Evolutionary conservation across 1,140 invertebrate genomes (phyloP).

Genomic region (Tetramorium parvispinum): DNA sequence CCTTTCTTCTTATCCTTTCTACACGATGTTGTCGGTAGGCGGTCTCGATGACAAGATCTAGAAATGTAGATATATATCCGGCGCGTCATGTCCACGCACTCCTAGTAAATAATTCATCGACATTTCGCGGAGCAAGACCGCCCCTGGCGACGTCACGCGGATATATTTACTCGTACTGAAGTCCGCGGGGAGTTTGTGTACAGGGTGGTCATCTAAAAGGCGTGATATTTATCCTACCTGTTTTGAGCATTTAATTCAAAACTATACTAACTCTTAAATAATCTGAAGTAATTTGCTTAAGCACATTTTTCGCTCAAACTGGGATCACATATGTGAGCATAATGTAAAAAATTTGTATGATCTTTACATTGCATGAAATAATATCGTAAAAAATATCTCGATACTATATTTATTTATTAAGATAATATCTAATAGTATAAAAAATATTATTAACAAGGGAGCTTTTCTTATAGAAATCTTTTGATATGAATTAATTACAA

Average conservation of each 20-base stretch:
- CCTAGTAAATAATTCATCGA: conserved; percentile 81
- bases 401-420: not conserved
- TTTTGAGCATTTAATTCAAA: not conserved
- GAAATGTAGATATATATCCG: conserved; percentile 76
- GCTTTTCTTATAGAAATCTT: not conserved
- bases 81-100: conserved; percentile 75
- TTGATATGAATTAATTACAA: not conserved
- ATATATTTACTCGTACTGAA: conserved; percentile 70
- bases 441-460: not conserved
- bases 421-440: not conserved
- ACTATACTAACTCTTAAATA: not conserved
- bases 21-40: conserved; percentile 62
- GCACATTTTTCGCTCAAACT: not conserved
- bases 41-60: conserved; percentile 73
- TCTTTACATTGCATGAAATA: not conserved
- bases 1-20: conserved; percentile 15
- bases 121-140: conserved; percentile 28
- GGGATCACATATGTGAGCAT: not conserved
- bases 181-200: conserved; percentile 63
- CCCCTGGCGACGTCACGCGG: conserved; percentile 57
- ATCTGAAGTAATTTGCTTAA: not conserved
- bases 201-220: conserved; percentile 21
- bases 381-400: not conserved
- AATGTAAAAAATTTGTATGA: not conserved
- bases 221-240: not conserved